A percentile compares a stretch with the other conserved stretches of the same genome.
phyloP scores from a whole-genome alignment of 2,113 vertebrate species.

The Ellobius talpinus region DNA sequence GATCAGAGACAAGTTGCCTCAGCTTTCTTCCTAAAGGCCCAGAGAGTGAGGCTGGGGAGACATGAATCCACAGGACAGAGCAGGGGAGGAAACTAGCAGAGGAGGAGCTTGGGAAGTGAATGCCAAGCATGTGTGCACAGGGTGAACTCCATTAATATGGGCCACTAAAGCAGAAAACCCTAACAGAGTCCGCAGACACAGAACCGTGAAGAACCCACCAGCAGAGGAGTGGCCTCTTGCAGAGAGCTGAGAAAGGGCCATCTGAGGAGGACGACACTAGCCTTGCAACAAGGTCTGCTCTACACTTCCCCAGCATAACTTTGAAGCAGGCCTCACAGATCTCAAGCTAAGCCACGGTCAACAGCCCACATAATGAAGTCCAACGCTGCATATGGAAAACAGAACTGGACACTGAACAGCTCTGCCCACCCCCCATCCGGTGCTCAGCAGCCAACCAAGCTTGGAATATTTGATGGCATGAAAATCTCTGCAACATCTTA shows the following conservation, averaged over 20 bases:
- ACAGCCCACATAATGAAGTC: neutral
- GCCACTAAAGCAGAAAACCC: neutral
- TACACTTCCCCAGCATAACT: neutral
- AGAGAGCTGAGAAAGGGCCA: neutral
- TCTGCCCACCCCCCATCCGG: too few species aligned
- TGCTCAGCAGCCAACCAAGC: neutral
- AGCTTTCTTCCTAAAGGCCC: neutral
- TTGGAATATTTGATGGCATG: neutral
- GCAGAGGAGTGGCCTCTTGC: neutral
- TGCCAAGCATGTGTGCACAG: neutral
- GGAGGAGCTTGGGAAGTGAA: neutral
- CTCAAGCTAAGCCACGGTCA: neutral
- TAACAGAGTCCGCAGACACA: neutral
- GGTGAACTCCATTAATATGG: neutral
- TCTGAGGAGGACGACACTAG: neutral
- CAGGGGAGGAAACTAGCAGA: neutral
- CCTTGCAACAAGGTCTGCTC: neutral
- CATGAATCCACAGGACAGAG: neutral
- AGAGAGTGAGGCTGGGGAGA: neutral
- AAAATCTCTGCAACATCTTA: neutral
- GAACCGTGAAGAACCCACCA: neutral
- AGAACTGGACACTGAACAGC: neutral
- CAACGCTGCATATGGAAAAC: neutral
- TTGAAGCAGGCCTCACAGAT: neutral
- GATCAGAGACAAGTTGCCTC: neutral